Evolutionary conservation across 1,140 invertebrate species (phyloP).

Genomic region (Lepidurus apus): DNA sequence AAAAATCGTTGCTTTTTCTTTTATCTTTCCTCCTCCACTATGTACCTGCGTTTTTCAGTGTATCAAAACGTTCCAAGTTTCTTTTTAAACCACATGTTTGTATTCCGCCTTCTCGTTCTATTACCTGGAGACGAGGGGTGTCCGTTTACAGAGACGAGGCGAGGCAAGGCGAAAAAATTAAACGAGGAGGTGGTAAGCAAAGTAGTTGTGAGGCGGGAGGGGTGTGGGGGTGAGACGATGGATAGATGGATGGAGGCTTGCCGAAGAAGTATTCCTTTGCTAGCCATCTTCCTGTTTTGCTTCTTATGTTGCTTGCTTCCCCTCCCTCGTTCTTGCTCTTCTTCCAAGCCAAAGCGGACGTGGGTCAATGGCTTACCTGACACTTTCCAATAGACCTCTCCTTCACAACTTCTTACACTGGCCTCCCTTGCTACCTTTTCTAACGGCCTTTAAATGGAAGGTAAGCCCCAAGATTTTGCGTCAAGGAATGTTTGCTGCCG

Average conservation of each 20-base stretch:
- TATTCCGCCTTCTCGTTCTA: constrained; percentile 4
- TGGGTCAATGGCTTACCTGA: constrained; percentile 2
- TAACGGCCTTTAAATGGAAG: background rate
- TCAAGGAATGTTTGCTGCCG: background rate
- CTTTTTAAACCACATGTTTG: constrained; percentile 2
- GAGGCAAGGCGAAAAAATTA: constrained; percentile 14
- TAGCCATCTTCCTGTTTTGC: background rate
- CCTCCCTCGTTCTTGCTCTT: constrained; percentile 16
- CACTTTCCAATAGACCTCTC: constrained; percentile 15
- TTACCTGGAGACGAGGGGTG: constrained; percentile 2
- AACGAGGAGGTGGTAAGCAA: background rate
- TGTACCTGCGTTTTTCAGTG: background rate
- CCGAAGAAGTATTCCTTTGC: constrained; percentile 9
- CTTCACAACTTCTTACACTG: constrained; percentile 4
- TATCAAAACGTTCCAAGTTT: background rate
- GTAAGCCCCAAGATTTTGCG: background rate
- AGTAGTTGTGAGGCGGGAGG: background rate
- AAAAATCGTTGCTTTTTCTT: background rate
- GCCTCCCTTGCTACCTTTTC: background rate
- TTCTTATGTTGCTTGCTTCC: constrained; percentile 1
- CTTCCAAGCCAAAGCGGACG: constrained; percentile 13
- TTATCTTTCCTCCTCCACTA: background rate
- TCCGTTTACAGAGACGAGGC: constrained; percentile 17
- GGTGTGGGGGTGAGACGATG: background rate
- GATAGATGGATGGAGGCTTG: background rate